Evolutionary conservation across 2,113 vertebrate genomes (phyloP).

Genomic region (Malurus cyaneus): DNA sequence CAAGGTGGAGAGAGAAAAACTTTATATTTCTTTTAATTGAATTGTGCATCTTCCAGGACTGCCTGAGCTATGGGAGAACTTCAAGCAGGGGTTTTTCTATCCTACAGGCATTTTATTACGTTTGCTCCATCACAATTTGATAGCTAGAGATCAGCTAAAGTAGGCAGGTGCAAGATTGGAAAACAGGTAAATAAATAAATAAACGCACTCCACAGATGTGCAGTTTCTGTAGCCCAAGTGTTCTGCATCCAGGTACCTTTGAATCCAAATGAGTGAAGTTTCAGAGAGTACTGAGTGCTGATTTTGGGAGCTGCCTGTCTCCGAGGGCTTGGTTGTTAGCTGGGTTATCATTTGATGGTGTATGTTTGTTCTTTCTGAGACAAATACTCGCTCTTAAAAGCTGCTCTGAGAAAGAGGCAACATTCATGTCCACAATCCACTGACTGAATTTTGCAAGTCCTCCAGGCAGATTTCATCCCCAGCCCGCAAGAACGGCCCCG

Average conservation of each 20-base stretch:
- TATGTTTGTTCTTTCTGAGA: not conserved
- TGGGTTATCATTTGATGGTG: not conserved
- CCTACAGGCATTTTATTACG: slow-evolving; percentile 15
- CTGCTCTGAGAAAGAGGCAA: not conserved
- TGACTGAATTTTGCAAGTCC: not conserved
- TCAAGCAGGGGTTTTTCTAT: slow-evolving; percentile 1
- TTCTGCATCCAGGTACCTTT: not conserved
- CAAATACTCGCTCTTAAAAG: not conserved
- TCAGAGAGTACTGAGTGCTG: not conserved
- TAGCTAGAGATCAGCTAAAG: slow-evolving; percentile 50
- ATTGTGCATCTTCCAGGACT: slow-evolving; percentile 5
- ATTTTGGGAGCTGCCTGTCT: not conserved
- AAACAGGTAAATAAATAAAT: slow-evolving; percentile 30
- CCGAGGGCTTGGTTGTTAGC: not conserved
- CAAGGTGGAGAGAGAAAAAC: slow-evolving; percentile 40
- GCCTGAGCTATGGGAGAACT: not conserved
- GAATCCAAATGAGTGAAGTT: not conserved
- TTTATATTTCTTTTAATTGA: slow-evolving; percentile 47
- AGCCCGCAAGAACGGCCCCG: fast-evolving
- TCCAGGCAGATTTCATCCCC: not conserved
- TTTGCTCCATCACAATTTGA: slow-evolving; percentile 41
- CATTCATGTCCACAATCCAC: not conserved
- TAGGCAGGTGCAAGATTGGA: slow-evolving; percentile 25
- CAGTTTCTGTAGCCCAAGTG: not conserved
- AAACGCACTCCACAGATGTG: not conserved